Percentiles rank a stretch among this genome's conserved stretches.
Conservation (phyloP, 2,888 invertebrate genomes). For the Carterocephalus palaemon region DNA sequence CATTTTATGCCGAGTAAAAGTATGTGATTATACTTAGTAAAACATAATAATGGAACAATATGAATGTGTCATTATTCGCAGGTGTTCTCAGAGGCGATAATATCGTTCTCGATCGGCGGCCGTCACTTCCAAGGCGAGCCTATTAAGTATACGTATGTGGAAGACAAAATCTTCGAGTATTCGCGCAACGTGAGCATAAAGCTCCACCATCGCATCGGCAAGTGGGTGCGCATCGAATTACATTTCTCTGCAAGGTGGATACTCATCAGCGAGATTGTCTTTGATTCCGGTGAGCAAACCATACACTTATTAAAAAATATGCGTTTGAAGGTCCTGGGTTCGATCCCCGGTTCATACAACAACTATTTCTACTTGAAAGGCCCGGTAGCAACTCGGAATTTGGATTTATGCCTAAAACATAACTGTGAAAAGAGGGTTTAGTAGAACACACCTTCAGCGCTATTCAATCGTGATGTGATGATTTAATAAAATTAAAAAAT, state of each 20-base stretch:
- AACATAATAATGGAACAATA: no score
- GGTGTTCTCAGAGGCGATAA: constrained; percentile 89
- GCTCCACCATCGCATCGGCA: constrained; percentile 88
- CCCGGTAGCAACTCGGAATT: no score
- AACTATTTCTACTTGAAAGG: no score
- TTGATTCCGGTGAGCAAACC: constrained; percentile 87
- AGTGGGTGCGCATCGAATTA: constrained; percentile 87
- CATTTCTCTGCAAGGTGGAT: constrained; percentile 92
- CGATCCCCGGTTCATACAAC: no score
- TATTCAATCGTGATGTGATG: no score
- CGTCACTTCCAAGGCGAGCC: constrained; percentile 87
- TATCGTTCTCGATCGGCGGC: constrained; percentile 90
- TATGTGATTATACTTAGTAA: no score
- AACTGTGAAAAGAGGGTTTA: no score
- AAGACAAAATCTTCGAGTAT: constrained; percentile 88
- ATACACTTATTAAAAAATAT: background rate
- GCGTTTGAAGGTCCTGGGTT: background rate
- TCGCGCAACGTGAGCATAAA: constrained; percentile 90
- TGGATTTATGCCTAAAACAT: no score
- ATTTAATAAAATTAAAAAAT: no score
- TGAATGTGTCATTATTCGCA: no score
- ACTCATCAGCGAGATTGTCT: constrained; percentile 92
- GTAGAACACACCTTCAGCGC: no score
- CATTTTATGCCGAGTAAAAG: no score
- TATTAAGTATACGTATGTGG: constrained; percentile 84